Evolutionary conservation across 2,888 invertebrate genomes (phyloP).

Genomic region (Adela reaumurella): DNA sequence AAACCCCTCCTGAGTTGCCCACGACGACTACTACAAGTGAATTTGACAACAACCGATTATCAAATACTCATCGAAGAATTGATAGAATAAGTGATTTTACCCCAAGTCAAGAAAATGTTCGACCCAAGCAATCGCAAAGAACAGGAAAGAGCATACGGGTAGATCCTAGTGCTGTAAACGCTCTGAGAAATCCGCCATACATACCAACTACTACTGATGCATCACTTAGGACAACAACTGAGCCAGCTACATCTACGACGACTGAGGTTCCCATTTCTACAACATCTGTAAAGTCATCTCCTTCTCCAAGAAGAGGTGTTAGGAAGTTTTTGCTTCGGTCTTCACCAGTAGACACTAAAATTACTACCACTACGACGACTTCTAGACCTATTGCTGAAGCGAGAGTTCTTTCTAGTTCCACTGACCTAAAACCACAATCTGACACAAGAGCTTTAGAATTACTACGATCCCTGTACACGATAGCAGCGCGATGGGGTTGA

Average conservation of each 20-base stretch:
- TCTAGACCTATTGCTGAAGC: slow-evolving; percentile 42
- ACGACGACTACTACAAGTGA: slow-evolving; percentile 23
- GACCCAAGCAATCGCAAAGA: slow-evolving; percentile 22
- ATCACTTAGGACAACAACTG: slow-evolving; percentile 17
- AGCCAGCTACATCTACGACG: slow-evolving; percentile 20
- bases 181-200: slow-evolving; percentile 30
- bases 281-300: slow-evolving; percentile 20
- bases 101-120: slow-evolving; percentile 18
- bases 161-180: slow-evolving; percentile 36
- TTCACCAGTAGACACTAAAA: slow-evolving; percentile 22
- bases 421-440: slow-evolving; percentile 49
- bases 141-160: slow-evolving; percentile 32
- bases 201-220: slow-evolving; percentile 7
- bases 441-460: slow-evolving; percentile 79
- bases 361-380: slow-evolving; percentile 21
- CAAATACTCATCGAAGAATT: slow-evolving; percentile 23
- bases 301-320: slow-evolving; percentile 30
- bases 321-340: slow-evolving; percentile 31
- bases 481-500: slow-evolving; percentile 78
- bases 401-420: slow-evolving; percentile 23
- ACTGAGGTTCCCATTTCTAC: slow-evolving; percentile 22
- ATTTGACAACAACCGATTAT: slow-evolving; percentile 21
- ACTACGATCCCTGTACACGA: slow-evolving; percentile 77
- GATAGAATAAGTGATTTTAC: slow-evolving; percentile 18
- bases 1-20: slow-evolving; percentile 20